Conservation (phyloP, 2,888 invertebrate genomes). For the Tenthredo distinguenda region DNA sequence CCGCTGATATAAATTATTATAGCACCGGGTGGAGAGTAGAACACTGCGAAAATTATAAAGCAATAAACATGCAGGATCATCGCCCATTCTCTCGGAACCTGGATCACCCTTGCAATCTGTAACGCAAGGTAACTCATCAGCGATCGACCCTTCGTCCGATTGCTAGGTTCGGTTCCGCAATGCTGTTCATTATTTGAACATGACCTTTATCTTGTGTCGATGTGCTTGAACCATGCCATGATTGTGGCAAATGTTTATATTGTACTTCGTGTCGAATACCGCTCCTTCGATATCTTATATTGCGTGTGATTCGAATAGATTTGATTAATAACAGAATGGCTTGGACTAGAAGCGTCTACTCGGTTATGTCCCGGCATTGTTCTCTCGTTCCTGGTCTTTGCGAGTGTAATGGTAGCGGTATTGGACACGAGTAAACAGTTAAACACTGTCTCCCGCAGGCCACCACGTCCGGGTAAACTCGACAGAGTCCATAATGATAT, state of each 20-base stretch:
- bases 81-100: background rate
- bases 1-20: conserved; percentile 20
- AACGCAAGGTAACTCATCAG: background rate
- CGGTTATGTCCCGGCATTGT: background rate
- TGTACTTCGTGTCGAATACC: background rate
- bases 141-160: background rate
- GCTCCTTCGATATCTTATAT: background rate
- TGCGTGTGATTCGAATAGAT: background rate
- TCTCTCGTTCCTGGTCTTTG: background rate
- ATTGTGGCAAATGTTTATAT: background rate
- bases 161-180: background rate
- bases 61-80: background rate
- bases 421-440: conserved; percentile 7
- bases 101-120: background rate
- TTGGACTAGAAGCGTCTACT: background rate
- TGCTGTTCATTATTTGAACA: background rate
- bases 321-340: background rate
- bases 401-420: background rate
- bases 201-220: background rate
- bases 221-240: background rate
- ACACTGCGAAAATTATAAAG: background rate
- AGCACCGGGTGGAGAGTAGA: background rate
- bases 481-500: conserved; percentile 6
- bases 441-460: background rate
- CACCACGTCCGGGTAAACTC: background rate